Evolutionary conservation across 2,797 vertebrate genomes (phyloP).

Genomic region (Melanotaenia nigrans): DNA sequence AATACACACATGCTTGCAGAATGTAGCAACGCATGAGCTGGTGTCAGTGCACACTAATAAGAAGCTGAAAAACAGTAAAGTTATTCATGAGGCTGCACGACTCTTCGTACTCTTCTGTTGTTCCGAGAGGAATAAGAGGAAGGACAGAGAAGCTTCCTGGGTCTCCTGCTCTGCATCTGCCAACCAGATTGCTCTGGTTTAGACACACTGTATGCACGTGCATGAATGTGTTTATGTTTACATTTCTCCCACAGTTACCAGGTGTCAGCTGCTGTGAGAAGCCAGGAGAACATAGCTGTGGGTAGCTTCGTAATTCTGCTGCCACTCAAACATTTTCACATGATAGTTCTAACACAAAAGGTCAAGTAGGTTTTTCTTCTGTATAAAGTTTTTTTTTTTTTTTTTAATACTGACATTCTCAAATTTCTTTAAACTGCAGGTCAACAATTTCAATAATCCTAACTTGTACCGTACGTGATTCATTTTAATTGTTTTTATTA

Average conservation of each 20-base stretch:
- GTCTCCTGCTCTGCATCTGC: constrained; percentile 38
- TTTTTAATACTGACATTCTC: background rate
- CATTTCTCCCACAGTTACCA: constrained; percentile 50
- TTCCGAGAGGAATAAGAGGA: constrained; percentile 44
- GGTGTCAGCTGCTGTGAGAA: constrained; percentile 14
- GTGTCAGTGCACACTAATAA: constrained; percentile 43
- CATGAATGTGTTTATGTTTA: constrained; percentile 45
- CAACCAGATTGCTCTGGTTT: constrained; percentile 37
- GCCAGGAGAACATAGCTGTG: constrained; percentile 14
- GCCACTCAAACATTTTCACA: constrained; percentile 22
- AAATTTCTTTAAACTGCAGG: fast-evolving
- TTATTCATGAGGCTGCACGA: constrained; percentile 27
- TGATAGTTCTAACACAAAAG: background rate
- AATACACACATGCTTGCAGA: constrained; percentile 19
- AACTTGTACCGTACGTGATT: background rate
- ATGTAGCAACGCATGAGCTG: constrained; percentile 14
- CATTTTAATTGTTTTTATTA: background rate
- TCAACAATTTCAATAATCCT: too few species aligned
- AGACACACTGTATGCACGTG: constrained; percentile 19
- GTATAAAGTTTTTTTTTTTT: background rate
- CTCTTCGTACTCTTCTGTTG: constrained; percentile 34
- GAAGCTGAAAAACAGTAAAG: constrained; percentile 45
- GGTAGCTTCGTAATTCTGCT: constrained; percentile 4
- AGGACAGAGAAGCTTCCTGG: constrained; percentile 51
- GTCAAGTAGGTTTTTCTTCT: constrained; percentile 5